Evolutionary conservation across 2,797 vertebrate genomes (phyloP).

Genomic region (Danionella dracula): DNA sequence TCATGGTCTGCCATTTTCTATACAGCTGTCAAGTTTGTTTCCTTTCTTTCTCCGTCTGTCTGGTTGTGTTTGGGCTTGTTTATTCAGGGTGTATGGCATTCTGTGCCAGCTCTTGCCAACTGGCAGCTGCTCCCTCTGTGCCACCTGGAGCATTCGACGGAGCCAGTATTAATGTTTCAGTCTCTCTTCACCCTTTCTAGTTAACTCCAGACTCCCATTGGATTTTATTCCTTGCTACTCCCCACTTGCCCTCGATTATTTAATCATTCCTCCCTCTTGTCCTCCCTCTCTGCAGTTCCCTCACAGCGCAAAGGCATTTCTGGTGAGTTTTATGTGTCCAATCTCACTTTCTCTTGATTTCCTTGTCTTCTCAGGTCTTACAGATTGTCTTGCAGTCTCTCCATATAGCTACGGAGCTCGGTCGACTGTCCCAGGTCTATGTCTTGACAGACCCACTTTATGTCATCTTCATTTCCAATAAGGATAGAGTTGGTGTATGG

Average conservation of each 20-base stretch:
- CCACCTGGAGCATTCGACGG: constrained; percentile 9
- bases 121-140: not conserved
- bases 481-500: constrained; percentile 81
- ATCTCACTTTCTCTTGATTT: constrained; percentile 5
- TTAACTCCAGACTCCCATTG: not conserved
- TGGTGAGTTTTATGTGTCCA: constrained; percentile 66
- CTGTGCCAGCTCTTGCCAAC: constrained; percentile 1
- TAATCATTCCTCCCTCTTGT: constrained; percentile 44
- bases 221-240: constrained; percentile 23
- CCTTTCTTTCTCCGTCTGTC: constrained; percentile 40
- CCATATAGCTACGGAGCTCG: constrained; percentile 95
- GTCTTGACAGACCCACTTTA: constrained; percentile 97
- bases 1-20: constrained; percentile 6
- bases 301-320: constrained; percentile 75
- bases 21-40: constrained; percentile 32
- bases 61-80: constrained; percentile 16
- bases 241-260: not conserved
- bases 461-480: constrained; percentile 87
- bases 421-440: constrained; percentile 86
- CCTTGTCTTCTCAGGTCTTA: constrained; percentile 63
- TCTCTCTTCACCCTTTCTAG: constrained; percentile 14
- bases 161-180: constrained; percentile 19
- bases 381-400: constrained; percentile 97
- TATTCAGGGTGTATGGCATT: constrained; percentile 9
- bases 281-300: constrained; percentile 54